These are phyloP conservation scores for Pogona vitticeps DNA, from an alignment of 2,113 vertebrate species.

Conservation along the genomic window DNA sequence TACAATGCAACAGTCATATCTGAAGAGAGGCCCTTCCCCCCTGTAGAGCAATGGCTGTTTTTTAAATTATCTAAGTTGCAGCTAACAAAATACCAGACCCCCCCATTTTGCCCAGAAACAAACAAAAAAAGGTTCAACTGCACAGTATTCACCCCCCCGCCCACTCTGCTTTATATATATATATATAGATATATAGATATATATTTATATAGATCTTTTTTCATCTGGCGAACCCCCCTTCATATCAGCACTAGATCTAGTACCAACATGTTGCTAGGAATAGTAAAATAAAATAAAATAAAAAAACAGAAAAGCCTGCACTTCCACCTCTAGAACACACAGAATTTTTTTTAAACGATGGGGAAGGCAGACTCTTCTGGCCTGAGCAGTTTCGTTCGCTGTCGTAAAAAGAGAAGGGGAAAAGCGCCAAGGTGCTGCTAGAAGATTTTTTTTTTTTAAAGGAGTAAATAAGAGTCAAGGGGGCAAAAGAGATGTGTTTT, in stretches of 20 bases:
- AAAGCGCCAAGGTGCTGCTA: too few species aligned
- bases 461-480: too few species aligned
- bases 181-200: conserved; percentile 55
- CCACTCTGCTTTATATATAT: conserved; percentile 47
- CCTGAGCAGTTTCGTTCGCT: neutral
- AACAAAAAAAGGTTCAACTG: conserved; percentile 26
- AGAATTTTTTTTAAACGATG: too few species aligned
- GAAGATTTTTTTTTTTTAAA: too few species aligned
- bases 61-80: conserved; percentile 65
- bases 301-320: conserved; percentile 32
- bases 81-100: conserved; percentile 54
- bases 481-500: too few species aligned
- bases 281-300: neutral
- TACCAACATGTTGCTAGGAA: conserved; percentile 36
- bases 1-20: conserved; percentile 73
- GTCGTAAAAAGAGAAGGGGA: too few species aligned
- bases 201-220: conserved; percentile 40
- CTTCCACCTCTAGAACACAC: conserved; percentile 44
- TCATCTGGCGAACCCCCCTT: conserved; percentile 41
- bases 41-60: conserved; percentile 44
- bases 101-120: too few species aligned
- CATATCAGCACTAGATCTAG: conserved; percentile 42
- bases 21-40: conserved; percentile 28
- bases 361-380: conserved; percentile 35
- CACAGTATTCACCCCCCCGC: neutral